Evolutionary conservation across 1,140 invertebrate genomes (phyloP).

Genomic region (Trichonephila clavata): DNA sequence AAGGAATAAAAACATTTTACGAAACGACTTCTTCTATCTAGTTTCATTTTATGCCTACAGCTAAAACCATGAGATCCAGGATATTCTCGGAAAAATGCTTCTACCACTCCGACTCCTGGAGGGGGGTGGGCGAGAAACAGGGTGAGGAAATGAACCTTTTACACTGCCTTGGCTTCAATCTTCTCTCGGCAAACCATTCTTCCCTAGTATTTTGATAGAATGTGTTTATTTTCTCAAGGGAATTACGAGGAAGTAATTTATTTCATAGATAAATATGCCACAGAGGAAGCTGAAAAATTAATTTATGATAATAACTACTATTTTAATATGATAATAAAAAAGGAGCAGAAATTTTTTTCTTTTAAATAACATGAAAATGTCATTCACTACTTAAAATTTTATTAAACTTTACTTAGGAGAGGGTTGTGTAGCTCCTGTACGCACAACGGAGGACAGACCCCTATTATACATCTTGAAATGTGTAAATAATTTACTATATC

Average conservation of each 20-base stretch:
- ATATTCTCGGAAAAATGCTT: background rate
- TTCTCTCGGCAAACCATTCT: background rate
- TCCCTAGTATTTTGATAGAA: background rate
- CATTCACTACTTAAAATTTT: too few relatives aligned
- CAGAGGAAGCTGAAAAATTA: background rate
- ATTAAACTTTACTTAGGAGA: too few relatives aligned
- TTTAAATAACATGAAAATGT: background rate
- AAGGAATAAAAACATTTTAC: background rate
- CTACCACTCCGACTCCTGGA: background rate
- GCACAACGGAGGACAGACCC: too few relatives aligned
- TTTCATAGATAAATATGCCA: background rate
- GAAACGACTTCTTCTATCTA: background rate
- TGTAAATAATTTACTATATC: too few relatives aligned
- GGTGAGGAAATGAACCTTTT: constrained; percentile 33
- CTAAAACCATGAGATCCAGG: background rate
- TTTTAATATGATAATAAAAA: background rate
- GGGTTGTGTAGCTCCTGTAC: too few relatives aligned
- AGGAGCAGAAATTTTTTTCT: background rate
- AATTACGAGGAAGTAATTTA: background rate
- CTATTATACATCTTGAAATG: too few relatives aligned
- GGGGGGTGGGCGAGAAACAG: background rate
- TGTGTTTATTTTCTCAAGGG: background rate
- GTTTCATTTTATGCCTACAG: background rate
- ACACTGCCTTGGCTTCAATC: constrained; percentile 3
- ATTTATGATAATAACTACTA: background rate